phyloP scores from a whole-genome alignment of 64 coral and sea anemone genomes.

The Montipora foliosa region DNA sequence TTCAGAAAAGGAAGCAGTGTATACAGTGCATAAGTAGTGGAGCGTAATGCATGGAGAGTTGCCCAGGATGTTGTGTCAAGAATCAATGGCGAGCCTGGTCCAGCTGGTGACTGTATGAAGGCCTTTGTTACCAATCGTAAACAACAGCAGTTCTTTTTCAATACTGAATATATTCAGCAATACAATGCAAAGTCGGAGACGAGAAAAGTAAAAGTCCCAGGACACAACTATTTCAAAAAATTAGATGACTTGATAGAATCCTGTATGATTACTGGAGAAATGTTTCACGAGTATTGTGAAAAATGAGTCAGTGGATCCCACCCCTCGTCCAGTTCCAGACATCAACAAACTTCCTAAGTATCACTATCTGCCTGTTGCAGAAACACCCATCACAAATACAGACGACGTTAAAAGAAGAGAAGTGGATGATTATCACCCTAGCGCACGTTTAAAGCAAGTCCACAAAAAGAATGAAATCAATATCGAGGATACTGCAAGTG shows the following conservation, averaged over 20 bases:
- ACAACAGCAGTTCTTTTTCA: constrained; percentile 35
- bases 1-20: too few species aligned
- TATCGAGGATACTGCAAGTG: constrained; percentile 51
- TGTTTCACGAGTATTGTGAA: constrained; percentile 25
- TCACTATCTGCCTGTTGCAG: too few species aligned
- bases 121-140: too few species aligned
- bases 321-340: constrained; percentile 52
- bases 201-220: constrained; percentile 37
- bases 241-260: constrained; percentile 29
- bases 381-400: constrained; percentile 15
- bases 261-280: constrained; percentile 56
- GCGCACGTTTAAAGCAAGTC: constrained; percentile 22
- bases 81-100: too few species aligned
- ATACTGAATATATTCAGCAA: constrained; percentile 32
- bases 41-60: too few species aligned
- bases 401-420: constrained; percentile 29
- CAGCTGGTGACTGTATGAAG: too few species aligned
- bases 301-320: constrained; percentile 32
- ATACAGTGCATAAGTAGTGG: too few species aligned
- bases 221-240: constrained; percentile 62
- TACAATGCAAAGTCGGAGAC: constrained; percentile 60
- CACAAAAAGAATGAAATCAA: constrained; percentile 20
- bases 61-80: too few species aligned
- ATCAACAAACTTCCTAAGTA: not conserved
- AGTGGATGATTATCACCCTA: constrained; percentile 56